Evolutionary conservation across 1,140 invertebrate species (phyloP).

Genomic region (Platyura marginata): DNA sequence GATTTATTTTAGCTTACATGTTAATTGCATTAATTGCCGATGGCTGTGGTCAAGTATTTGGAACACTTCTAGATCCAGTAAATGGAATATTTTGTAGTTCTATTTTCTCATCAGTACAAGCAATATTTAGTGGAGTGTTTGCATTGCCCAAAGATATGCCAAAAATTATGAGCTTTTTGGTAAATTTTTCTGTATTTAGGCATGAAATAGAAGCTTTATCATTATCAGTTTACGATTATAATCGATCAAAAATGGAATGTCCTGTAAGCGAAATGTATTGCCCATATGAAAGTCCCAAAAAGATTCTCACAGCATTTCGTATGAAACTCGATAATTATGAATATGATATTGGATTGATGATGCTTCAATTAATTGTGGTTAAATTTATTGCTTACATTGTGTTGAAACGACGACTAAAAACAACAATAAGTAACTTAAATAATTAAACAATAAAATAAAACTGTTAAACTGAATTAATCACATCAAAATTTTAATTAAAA

Average conservation of each 20-base stretch:
- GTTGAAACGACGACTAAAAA: no score
- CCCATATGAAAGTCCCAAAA: no score
- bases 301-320: no score
- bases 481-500: no score
- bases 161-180: slow-evolving; percentile 37
- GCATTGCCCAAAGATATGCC: slow-evolving; percentile 59
- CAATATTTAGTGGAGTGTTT: slow-evolving; percentile 46
- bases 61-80: slow-evolving; percentile 45
- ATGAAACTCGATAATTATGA: no score
- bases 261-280: slow-evolving; percentile 41
- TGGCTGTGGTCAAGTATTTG: slow-evolving; percentile 47
- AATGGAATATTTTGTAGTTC: slow-evolving; percentile 60
- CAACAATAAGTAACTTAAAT: no score
- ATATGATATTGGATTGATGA: no score
- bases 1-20: slow-evolving; percentile 50
- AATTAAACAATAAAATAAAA: no score
- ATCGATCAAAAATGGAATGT: slow-evolving; percentile 39
- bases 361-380: no score
- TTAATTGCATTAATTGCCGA: slow-evolving; percentile 51
- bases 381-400: no score
- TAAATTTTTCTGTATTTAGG: slow-evolving; percentile 53
- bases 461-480: no score
- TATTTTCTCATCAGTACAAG: slow-evolving; percentile 34
- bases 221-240: slow-evolving; percentile 54
- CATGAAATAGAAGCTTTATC: slow-evolving; percentile 55